Evolutionary conservation across 2,888 invertebrate genomes (phyloP).

Genomic region (Adelognathus sp.): DNA sequence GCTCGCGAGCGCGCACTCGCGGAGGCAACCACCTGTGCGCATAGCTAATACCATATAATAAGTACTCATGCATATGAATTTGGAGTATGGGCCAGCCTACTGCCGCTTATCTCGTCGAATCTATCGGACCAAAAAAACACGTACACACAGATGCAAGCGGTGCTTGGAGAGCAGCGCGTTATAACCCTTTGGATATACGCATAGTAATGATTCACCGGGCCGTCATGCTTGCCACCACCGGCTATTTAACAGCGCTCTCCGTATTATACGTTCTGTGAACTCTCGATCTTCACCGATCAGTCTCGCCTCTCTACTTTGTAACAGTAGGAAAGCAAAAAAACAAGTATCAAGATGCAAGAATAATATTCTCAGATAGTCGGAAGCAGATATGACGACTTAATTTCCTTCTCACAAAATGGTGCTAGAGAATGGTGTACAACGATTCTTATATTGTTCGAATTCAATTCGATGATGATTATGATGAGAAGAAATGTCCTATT

Average conservation of each 20-base stretch:
- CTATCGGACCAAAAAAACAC: constrained; percentile 68
- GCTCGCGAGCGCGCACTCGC: constrained; percentile 55
- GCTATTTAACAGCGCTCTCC: constrained; percentile 4
- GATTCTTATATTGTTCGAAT: no score
- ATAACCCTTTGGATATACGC: constrained; percentile 72
- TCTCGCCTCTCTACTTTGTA: neutral
- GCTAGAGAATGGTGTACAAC: neutral
- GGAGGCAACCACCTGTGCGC: constrained; percentile 79
- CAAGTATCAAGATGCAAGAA: neutral
- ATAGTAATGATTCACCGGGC: constrained; percentile 61
- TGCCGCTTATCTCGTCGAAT: constrained; percentile 73
- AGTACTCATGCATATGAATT: constrained; percentile 79
- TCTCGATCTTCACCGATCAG: neutral
- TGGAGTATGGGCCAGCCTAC: constrained; percentile 70
- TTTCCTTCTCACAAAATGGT: neutral
- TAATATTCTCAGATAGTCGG: neutral
- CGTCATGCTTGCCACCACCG: constrained; percentile 30
- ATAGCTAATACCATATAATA: constrained; percentile 80
- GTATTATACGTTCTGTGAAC: constrained; percentile 20
- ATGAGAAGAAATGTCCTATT: no score
- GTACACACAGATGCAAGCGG: constrained; percentile 28
- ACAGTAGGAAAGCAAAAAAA: neutral
- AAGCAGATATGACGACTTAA: neutral
- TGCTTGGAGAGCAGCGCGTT: constrained; percentile 47
- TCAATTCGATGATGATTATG: no score